phyloP scores from a whole-genome alignment of 2,888 invertebrate genomes.

The Anagyrus pseudococci region DNA sequence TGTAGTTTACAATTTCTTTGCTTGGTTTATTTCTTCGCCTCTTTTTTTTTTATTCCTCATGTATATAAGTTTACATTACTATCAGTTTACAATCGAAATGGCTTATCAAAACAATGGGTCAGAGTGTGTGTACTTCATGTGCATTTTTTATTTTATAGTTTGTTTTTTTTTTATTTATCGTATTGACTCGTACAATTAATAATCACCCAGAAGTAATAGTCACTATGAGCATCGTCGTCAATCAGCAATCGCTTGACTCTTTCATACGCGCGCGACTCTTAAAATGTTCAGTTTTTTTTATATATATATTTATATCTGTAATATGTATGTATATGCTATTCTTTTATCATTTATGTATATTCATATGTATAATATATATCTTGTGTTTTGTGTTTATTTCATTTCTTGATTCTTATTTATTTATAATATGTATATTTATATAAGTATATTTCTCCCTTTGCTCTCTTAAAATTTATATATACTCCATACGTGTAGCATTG shows the following conservation, averaged over 20 bases:
- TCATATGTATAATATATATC: constrained; percentile 30
- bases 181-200: constrained; percentile 44
- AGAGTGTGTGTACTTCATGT: constrained; percentile 21
- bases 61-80: constrained; percentile 20
- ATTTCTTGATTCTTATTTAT: constrained; percentile 1
- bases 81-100: constrained; percentile 25
- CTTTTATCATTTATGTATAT: constrained; percentile 21
- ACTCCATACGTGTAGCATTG: constrained; percentile 28
- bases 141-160: too few species aligned
- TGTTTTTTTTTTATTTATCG: too few species aligned
- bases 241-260: constrained; percentile 20
- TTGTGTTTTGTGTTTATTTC: constrained; percentile 6
- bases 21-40: too few species aligned
- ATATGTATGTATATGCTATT: neutral
- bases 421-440: constrained; percentile 4
- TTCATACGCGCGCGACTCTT: constrained; percentile 35
- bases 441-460: too few species aligned
- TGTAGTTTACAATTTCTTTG: neutral
- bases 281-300: constrained; percentile 29
- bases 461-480: constrained; percentile 32
- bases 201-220: constrained; percentile 1
- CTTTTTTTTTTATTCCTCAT: constrained; percentile 23
- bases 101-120: constrained; percentile 43
- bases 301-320: constrained; percentile 32
- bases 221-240: neutral